Evolutionary conservation across 2,797 vertebrate species (phyloP).

Genomic region (Aplochiton taeniatus): DNA sequence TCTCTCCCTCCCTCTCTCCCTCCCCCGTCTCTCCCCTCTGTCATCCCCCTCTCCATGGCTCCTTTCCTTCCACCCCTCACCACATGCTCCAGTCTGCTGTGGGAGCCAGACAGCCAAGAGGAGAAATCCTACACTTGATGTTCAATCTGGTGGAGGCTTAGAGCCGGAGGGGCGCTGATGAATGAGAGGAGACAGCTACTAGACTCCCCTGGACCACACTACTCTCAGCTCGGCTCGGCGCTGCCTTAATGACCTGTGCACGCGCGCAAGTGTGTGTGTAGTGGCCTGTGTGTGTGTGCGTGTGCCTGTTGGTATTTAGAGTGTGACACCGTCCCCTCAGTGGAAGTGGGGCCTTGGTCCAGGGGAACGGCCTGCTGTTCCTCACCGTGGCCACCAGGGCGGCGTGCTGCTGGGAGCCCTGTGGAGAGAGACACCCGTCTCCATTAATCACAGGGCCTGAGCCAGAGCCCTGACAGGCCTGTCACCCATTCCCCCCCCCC

Average conservation of each 20-base stretch:
- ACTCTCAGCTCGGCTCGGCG: background rate
- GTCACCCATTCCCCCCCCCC: constrained; percentile 53
- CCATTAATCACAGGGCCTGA: constrained; percentile 70
- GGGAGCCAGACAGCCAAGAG: constrained; percentile 39
- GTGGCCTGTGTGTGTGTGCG: background rate
- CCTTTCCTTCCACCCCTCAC: constrained; percentile 24
- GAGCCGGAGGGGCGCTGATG: constrained; percentile 30
- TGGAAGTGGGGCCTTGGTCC: too few relatives aligned
- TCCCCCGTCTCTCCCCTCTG: constrained; percentile 40
- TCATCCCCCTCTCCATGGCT: constrained; percentile 41
- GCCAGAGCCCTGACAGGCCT: constrained; percentile 64
- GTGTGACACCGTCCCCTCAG: too few relatives aligned
- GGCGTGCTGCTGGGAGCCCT: constrained; percentile 58
- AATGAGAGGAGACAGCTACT: constrained; percentile 36
- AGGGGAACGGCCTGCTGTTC: constrained; percentile 14
- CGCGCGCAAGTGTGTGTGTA: background rate
- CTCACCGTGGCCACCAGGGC: constrained; percentile 39
- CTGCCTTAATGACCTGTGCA: background rate
- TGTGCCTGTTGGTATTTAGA: too few relatives aligned
- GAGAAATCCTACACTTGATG: constrained; percentile 55
- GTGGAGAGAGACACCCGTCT: constrained; percentile 52
- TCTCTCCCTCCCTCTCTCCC: constrained; percentile 27
- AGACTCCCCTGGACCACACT: background rate
- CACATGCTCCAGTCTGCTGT: background rate
- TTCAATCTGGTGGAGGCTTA: constrained; percentile 46